Conservation (phyloP, 2,888 invertebrate species). For the Lacanobia oleracea region DNA sequence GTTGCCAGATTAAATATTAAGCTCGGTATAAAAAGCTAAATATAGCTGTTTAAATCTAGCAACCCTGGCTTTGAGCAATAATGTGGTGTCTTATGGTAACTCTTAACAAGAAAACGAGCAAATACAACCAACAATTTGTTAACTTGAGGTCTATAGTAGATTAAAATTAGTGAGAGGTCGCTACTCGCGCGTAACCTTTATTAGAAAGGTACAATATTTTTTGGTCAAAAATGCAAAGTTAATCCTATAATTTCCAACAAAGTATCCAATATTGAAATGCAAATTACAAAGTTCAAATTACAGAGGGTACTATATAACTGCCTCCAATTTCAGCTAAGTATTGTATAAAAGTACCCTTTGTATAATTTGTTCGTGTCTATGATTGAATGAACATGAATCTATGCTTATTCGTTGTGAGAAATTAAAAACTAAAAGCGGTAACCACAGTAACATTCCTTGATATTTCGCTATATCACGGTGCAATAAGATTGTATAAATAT, state of each 20-base stretch:
- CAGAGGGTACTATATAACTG: not conserved
- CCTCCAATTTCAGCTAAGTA: not conserved
- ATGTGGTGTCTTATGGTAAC: conserved; percentile 28
- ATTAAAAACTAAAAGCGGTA: conserved; percentile 28
- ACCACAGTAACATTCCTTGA: not conserved
- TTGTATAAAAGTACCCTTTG: conserved; percentile 14
- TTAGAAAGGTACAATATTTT: conserved; percentile 2
- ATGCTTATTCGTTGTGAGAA: conserved; percentile 28
- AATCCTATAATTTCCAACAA: conserved; percentile 17
- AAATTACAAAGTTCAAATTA: conserved; percentile 39
- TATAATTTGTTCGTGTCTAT: conserved; percentile 38
- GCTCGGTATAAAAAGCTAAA: conserved; percentile 30
- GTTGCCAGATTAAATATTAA: conserved; percentile 45
- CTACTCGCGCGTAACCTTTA: conserved; percentile 2
- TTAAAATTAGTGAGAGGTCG: conserved; percentile 13
- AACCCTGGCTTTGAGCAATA: conserved; percentile 47
- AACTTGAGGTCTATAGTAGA: not conserved
- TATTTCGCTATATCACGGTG: not conserved
- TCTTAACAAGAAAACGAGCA: conserved; percentile 24
- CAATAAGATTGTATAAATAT: not conserved
- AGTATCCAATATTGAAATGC: conserved; percentile 35
- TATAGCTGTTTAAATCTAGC: conserved; percentile 27
- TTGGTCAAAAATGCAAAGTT: conserved; percentile 35
- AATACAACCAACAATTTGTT: conserved; percentile 25
- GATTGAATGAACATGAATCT: conserved; percentile 22